phyloP scores from a whole-genome alignment of 2,888 invertebrate genomes.

The Charanyca ferruginea region DNA sequence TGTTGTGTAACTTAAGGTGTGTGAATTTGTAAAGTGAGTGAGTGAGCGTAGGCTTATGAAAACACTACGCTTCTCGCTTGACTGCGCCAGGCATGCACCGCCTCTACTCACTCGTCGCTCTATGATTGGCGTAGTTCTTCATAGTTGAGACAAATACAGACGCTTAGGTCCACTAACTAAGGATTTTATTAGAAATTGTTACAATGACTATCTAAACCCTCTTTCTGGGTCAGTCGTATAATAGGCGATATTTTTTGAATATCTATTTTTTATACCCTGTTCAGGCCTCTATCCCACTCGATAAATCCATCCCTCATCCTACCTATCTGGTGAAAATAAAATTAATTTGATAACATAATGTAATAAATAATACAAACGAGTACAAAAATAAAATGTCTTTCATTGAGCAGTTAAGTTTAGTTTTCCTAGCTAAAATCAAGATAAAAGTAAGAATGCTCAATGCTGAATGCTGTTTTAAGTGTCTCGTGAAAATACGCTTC shows the following conservation, averaged over 20 bases:
- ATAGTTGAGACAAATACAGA: conserved; percentile 25
- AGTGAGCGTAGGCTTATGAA: conserved; percentile 69
- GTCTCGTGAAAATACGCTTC: neutral
- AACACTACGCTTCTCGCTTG: conserved; percentile 65
- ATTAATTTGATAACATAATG: no score
- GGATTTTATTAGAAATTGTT: neutral
- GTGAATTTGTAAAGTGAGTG: conserved; percentile 53
- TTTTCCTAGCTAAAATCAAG: neutral
- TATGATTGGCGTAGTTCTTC: conserved; percentile 60
- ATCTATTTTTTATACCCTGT: no score
- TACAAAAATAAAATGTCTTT: no score
- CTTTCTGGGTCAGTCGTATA: no score
- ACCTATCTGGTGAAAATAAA: no score
- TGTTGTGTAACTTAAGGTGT: conserved; percentile 23
- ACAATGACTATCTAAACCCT: no score
- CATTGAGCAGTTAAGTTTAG: no score
- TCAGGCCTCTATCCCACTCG: no score
- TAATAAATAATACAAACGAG: no score
- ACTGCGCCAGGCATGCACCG: conserved; percentile 30
- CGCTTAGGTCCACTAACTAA: conserved; percentile 12
- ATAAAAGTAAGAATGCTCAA: neutral
- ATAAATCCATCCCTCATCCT: no score
- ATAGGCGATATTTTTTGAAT: no score
- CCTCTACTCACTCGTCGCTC: conserved; percentile 60
- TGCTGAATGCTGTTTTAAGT: neutral